These are phyloP conservation scores for Calosoma granatense DNA, from an alignment of 1,140 invertebrate genomes.

Conservation along the genomic window DNA sequence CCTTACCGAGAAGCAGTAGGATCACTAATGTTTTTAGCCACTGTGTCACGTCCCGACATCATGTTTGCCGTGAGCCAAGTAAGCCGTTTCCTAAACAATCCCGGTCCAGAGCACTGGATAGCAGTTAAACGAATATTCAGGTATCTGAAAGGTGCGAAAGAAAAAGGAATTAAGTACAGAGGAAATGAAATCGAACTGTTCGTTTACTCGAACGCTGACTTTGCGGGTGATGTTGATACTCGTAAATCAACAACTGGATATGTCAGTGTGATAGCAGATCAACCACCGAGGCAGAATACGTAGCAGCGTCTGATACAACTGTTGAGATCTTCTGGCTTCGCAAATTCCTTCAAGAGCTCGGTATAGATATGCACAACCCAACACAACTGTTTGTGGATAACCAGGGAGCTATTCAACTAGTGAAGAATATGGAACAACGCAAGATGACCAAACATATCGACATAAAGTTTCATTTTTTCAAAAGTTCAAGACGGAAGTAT, in stretches of 20 bases:
- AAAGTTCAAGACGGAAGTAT: no score
- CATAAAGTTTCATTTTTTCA: no score
- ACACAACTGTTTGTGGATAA: no score
- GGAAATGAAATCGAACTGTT: slow-evolving; percentile 11
- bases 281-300: slow-evolving; percentile 35
- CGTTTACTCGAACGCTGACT: slow-evolving; percentile 31
- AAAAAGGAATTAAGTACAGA: slow-evolving; percentile 22
- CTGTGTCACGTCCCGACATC: slow-evolving; percentile 32
- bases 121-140: slow-evolving; percentile 30
- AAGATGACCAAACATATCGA: no score
- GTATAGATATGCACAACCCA: no score
- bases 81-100: slow-evolving; percentile 31
- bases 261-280: slow-evolving; percentile 28
- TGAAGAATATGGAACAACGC: no score
- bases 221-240: slow-evolving; percentile 24
- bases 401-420: no score
- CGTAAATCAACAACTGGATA: slow-evolving; percentile 29
- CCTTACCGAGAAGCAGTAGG: slow-evolving; percentile 30
- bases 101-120: slow-evolving; percentile 27
- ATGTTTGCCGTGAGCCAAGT: slow-evolving; percentile 26
- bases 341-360: no score
- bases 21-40: slow-evolving; percentile 27
- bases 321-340: slow-evolving; percentile 26
- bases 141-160: slow-evolving; percentile 34
- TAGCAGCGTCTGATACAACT: slow-evolving; percentile 23